Base-by-base conservation (phyloP, 2,113 vertebrate species). In the Cygnus atratus region DNA sequence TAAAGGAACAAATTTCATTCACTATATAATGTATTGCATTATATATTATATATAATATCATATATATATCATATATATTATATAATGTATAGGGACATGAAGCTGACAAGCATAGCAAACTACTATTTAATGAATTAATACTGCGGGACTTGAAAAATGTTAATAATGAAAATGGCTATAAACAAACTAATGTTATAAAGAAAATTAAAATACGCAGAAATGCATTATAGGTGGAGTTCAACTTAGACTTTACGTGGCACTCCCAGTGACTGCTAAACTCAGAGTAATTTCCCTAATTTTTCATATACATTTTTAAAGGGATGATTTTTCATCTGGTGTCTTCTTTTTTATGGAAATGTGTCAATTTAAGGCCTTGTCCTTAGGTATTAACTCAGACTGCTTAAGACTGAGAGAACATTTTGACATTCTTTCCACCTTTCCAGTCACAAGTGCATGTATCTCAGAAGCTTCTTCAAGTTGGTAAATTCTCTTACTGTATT, bases 401-500 rank as follows among this genome's bases (percentile, higher is more conserved):
- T 61, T 61, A 59, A 82, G 54, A 71, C 31, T 75, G 37, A 61
- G 73, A 77, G 71, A 91, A 87, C 6, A 13, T 48, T 83, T 87
- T 95, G 67, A 39, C 28, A 39, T 80, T 97, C 85, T 73, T 79
- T 61, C 77, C 54, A 85, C 39, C 78, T 84, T 57, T 61, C 73
- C 66, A 84, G 80, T 61, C 76, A 72, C 35, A 77, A 80, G 65
- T 88, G 35, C 52, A 74, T 83, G 10, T 37, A 68, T 90, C 61
- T 63, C 94, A 43, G 65, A 96, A 95, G 61, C 10, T 70, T 70
- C 11, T 85, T 3, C 66, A 90, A 90, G 58, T 85, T 95, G 84
- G 68, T 96, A 95, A 87, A 70, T 93, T 90, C 37, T 81, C 85
- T 90, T 46, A 25, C 61, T 78, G 39, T 58, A 75, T 52, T 85